phyloP scores from a whole-genome alignment of 2,888 invertebrate genomes.

The Diarsia mendica region DNA sequence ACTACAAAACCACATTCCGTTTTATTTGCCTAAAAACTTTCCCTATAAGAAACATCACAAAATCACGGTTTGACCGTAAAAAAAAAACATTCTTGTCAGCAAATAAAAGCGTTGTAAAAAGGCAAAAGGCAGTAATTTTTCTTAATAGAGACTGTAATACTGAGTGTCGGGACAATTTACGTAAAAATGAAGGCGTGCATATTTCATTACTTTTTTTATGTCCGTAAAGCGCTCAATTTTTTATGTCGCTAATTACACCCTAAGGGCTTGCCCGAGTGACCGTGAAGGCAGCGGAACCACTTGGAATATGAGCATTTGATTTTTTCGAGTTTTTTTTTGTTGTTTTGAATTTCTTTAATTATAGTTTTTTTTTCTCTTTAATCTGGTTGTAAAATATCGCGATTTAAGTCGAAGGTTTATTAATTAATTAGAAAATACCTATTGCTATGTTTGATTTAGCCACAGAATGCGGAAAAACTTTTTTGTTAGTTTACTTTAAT shows the following conservation, averaged over 20 bases:
- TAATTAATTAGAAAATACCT: not conserved
- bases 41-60: too few species aligned
- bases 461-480: constrained; percentile 10
- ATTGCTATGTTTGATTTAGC: not conserved
- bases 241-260: constrained; percentile 82
- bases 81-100: constrained; percentile 23
- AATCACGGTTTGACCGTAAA: not conserved
- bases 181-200: constrained; percentile 78
- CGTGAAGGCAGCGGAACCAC: constrained; percentile 37
- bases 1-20: not conserved
- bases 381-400: not conserved
- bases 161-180: constrained; percentile 77
- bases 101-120: constrained; percentile 48
- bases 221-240: constrained; percentile 80
- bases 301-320: constrained; percentile 30
- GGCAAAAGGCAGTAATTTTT: constrained; percentile 73
- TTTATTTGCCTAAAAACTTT: not conserved
- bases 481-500: not conserved
- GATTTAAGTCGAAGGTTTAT: not conserved
- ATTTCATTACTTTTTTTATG: constrained; percentile 80
- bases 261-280: constrained; percentile 70
- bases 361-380: too few species aligned
- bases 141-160: constrained; percentile 83
- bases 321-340: not conserved
- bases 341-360: not conserved